These are phyloP conservation scores for Yoshiicerus persimilis DNA, from an alignment of 1,140 invertebrate species.

Conservation along the genomic window DNA sequence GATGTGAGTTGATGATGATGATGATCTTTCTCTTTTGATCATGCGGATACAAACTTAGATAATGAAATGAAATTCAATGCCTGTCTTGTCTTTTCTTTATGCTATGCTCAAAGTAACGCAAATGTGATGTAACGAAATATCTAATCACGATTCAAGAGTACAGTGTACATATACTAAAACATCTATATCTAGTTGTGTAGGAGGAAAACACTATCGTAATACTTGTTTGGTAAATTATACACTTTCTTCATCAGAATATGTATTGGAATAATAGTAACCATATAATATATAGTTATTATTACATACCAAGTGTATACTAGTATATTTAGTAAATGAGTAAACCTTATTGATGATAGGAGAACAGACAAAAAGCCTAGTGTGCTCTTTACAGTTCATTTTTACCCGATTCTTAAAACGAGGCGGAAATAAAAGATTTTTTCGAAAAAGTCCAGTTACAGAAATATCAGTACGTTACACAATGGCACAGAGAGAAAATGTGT, in stretches of 20 bases:
- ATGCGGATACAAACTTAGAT: conserved; percentile 15
- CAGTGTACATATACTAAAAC: too few relatives aligned
- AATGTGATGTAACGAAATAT: too few relatives aligned
- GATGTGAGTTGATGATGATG: conserved; percentile 1
- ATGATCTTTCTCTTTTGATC: conserved; percentile 1
- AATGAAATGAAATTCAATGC: conserved; percentile 21
- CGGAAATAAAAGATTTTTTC: conserved; percentile 13
- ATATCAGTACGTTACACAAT: conserved; percentile 1
- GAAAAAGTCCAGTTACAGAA: neutral
- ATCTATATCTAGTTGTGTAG: neutral
- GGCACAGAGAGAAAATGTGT: neutral
- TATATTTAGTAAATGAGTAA: neutral
- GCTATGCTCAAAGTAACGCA: neutral
- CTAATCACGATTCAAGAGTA: too few relatives aligned
- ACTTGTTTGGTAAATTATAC: too few relatives aligned
- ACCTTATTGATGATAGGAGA: neutral
- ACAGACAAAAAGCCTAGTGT: neutral
- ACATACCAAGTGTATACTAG: neutral
- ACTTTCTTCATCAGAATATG: too few relatives aligned
- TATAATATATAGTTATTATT: neutral
- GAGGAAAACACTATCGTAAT: too few relatives aligned
- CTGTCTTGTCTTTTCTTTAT: neutral
- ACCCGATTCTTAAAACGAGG: neutral
- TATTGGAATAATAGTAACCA: neutral
- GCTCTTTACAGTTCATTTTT: conserved; percentile 11